A percentile compares a stretch with the other conserved stretches of the same genome.
Conservation (phyloP, 1,140 invertebrate species). For the Sitobion miscanthi region DNA sequence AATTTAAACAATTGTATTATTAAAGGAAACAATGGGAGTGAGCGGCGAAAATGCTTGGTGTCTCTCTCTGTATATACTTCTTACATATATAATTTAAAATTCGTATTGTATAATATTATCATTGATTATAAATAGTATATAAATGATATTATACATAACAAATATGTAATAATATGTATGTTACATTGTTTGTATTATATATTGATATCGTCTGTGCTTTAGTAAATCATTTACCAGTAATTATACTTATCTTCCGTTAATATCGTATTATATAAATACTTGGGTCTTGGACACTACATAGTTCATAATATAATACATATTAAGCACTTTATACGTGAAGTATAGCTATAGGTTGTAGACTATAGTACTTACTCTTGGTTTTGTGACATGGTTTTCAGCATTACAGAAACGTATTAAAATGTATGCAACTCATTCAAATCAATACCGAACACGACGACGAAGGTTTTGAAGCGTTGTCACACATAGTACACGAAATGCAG, state of each 20-base stretch:
- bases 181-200: neutral
- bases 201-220: neutral
- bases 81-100: too few species aligned
- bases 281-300: neutral
- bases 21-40: too few species aligned
- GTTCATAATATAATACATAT: neutral
- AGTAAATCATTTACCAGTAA: neutral
- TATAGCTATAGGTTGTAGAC: neutral
- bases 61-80: too few species aligned
- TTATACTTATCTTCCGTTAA: neutral
- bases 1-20: too few species aligned
- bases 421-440: slow-evolving; percentile 65
- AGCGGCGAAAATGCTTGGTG: too few species aligned
- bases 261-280: neutral
- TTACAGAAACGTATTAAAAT: slow-evolving; percentile 54
- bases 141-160: too few species aligned
- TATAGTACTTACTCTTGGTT: neutral
- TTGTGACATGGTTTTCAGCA: slow-evolving; percentile 24
- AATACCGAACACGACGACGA: slow-evolving; percentile 64
- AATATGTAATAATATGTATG: too few species aligned
- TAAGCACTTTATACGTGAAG: neutral
- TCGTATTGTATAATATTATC: too few species aligned
- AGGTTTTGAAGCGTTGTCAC: slow-evolving; percentile 63
- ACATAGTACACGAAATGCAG: slow-evolving; percentile 65
- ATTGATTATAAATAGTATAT: too few species aligned